A percentile compares a stretch with the other conserved stretches of the same genome.
Evolutionary conservation across 2,888 invertebrate genomes (phyloP).

Genomic region (Noctua pronuba): DNA sequence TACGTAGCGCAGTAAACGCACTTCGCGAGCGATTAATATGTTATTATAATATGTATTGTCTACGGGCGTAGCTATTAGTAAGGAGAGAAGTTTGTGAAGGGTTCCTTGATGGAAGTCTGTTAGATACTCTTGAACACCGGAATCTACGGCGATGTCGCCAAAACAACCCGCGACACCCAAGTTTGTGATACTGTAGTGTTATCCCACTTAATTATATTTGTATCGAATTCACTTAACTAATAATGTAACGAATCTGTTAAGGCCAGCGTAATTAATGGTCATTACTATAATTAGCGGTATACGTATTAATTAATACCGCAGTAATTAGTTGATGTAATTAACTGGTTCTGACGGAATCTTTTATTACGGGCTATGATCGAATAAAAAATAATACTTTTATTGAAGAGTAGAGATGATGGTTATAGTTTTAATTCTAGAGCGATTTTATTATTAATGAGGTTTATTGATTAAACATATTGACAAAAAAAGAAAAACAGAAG

Average conservation of each 20-base stretch:
- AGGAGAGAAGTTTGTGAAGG: not conserved
- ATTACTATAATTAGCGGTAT: conserved; percentile 3
- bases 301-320: conserved; percentile 13
- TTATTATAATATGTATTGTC: conserved; percentile 38
- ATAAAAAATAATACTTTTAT: not conserved
- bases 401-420: not conserved
- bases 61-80: conserved; percentile 31
- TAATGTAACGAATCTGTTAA: conserved; percentile 25
- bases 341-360: conserved; percentile 7
- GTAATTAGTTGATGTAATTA: conserved; percentile 35
- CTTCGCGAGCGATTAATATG: conserved; percentile 51
- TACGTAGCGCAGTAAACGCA: conserved; percentile 53
- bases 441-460: not conserved
- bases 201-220: conserved; percentile 16
- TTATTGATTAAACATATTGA: not conserved
- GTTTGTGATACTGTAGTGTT: conserved; percentile 39
- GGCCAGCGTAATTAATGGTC: conserved; percentile 24
- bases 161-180: not conserved
- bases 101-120: not conserved
- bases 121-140: conserved; percentile 12
- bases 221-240: not conserved
- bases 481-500: not conserved
- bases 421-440: conserved; percentile 17
- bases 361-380: not conserved
- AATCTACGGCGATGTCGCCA: not conserved